Base-by-base conservation (phyloP, 2,888 invertebrate species). In the Orthosia cruda region DNA sequence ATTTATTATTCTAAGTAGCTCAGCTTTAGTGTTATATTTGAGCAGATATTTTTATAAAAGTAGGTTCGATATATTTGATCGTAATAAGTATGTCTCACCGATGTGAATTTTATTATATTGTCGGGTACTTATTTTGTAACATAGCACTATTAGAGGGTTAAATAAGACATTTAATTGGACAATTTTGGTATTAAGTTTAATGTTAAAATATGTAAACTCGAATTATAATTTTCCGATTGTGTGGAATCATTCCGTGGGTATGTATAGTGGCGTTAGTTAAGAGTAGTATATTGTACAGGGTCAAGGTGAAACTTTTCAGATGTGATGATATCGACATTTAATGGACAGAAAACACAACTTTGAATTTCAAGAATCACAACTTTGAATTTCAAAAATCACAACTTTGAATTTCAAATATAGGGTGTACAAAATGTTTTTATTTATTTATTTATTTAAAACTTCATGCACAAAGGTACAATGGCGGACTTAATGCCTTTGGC, bases 1-100 rank as follows among this genome's bases (percentile, higher is more conserved):
- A 84, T 83, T 85, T 85, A 87, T 78, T 86, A 87, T 74, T 78
- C 45, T 88, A 85, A 85, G 81, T 86, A 81, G 87, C 85, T 87
- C 87, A 86, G 86, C 83, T 88, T 88, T 86, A 87, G 83, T 86
- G 57, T 72, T 87, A 86, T 88, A 88, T 85, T 85, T 85, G 86
- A 87, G 85, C 81, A 71, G 83, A 87, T 90, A 88, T 90, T 89
- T 90, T 91, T 91, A 83, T 89, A 90, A 84, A 73, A 83, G 78
- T 84, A 77, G 86, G 62, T 77, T 79, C 76, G 75, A 74, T 81
- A 77, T 75, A 4, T 69, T 65, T 74, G 77, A 81, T 80, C 66
- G 54, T 40, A 76, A 68, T 72, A 64, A 59, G 49, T 54, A 71
- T 52, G 63, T 80, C 62, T 82, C 84, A 84, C 84, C 76, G 74